These are phyloP conservation scores for Huso huso DNA, from an alignment of 2,797 vertebrate genomes.

Conservation along the genomic window DNA sequence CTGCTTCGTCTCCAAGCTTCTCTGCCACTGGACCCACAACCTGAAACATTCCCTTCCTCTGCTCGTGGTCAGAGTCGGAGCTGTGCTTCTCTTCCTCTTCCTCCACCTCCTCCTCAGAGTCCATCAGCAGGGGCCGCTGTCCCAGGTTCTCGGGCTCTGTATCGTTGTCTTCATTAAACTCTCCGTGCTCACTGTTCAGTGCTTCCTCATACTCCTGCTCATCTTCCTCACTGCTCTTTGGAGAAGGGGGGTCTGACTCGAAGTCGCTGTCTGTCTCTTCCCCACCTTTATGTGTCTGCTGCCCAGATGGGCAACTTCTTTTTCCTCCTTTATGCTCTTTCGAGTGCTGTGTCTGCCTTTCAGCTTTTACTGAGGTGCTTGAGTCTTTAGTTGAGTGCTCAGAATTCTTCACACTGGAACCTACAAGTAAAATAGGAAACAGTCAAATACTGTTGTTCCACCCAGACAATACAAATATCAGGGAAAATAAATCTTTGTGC, in stretches of 20 bases:
- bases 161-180: slow-evolving; percentile 67
- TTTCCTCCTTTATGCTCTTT: slow-evolving; percentile 53
- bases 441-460: too few species aligned
- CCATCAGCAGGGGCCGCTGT: slow-evolving; percentile 82
- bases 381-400: slow-evolving; percentile 48
- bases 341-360: background rate
- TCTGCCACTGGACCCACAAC: slow-evolving; percentile 23
- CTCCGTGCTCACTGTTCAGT: slow-evolving; percentile 74
- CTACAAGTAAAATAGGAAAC: slow-evolving; percentile 38
- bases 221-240: slow-evolving; percentile 90
- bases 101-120: slow-evolving; percentile 81
- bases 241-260: slow-evolving; percentile 89
- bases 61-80: slow-evolving; percentile 74
- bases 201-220: slow-evolving; percentile 79
- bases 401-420: slow-evolving; percentile 31
- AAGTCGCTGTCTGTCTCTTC: slow-evolving; percentile 93
- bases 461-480: too few species aligned
- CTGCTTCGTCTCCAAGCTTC: slow-evolving; percentile 9
- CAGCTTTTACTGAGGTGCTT: slow-evolving; percentile 19
- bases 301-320: slow-evolving; percentile 34
- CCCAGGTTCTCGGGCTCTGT: slow-evolving; percentile 73
- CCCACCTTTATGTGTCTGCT: slow-evolving; percentile 34
- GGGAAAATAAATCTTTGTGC: too few species aligned
- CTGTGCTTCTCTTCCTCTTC: slow-evolving; percentile 77
- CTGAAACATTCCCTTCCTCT: slow-evolving; percentile 39